Conservation (phyloP, 1,140 invertebrate genomes). For the Sitodiplosis mosellana region DNA sequence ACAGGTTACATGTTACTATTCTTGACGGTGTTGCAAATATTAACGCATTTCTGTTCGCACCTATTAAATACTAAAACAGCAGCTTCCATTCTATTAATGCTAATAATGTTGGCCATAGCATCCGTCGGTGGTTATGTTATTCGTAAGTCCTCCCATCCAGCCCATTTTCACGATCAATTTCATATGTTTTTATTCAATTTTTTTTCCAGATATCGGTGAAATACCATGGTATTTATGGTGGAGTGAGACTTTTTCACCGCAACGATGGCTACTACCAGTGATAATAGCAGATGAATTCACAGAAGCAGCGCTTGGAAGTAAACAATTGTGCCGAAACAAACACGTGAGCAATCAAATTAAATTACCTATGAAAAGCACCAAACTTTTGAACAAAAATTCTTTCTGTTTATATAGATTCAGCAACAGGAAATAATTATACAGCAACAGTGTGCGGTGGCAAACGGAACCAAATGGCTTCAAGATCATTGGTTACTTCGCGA, state of each 20-base stretch:
- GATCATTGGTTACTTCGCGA: conserved; percentile 33
- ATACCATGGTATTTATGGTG: conserved; percentile 43
- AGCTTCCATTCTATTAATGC: conserved; percentile 34
- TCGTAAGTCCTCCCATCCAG: too few species aligned
- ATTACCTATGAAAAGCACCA: conserved; percentile 2
- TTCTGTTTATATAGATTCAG: conserved; percentile 36
- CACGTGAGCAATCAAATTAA: conserved; percentile 26
- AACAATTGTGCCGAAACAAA: conserved; percentile 43
- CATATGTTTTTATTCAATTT: too few species aligned
- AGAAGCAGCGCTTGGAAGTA: conserved; percentile 36
- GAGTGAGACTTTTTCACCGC: conserved; percentile 49
- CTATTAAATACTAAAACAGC: conserved; percentile 35
- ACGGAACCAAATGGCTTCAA: conserved; percentile 50
- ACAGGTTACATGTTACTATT: conserved; percentile 61
- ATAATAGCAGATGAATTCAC: conserved; percentile 46
- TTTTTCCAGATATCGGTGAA: conserved; percentile 51
- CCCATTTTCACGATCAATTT: too few species aligned
- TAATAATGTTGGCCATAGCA: conserved; percentile 39
- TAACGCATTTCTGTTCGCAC: conserved; percentile 34
- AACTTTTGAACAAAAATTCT: conserved; percentile 1
- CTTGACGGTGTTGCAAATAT: conserved; percentile 46
- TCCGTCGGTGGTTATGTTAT: conserved; percentile 51
- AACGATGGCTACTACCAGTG: conserved; percentile 51
- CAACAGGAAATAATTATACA: conserved; percentile 67
- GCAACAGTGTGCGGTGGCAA: conserved; percentile 51